Conservation (phyloP, 37 sponge, comb jelly and placozoan species). For the Crambe crambe region DNA sequence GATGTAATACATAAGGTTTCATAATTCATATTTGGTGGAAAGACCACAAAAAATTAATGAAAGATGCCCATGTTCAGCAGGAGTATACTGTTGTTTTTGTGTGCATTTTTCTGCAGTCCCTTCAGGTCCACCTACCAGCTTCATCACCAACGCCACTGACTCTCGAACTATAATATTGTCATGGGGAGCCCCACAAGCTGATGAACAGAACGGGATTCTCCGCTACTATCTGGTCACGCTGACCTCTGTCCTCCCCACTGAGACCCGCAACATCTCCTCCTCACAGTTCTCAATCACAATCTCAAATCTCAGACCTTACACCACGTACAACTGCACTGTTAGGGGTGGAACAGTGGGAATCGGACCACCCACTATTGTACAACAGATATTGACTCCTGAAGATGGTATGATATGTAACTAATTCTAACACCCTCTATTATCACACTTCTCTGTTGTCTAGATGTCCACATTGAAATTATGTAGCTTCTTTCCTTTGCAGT, state of each 20-base stretch:
- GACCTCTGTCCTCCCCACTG: neutral
- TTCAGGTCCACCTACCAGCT: constrained; percentile 15
- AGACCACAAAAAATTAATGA: too few relatives aligned
- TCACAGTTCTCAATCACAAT: neutral
- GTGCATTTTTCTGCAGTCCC: constrained; percentile 1
- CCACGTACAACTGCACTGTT: constrained; percentile 19
- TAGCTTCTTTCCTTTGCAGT: constrained; percentile 14
- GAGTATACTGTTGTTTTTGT: too few relatives aligned
- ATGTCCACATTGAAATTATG: too few relatives aligned
- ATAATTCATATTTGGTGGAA: too few relatives aligned
- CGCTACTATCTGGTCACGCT: constrained; percentile 14
- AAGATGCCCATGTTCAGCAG: too few relatives aligned
- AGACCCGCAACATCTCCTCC: constrained; percentile 7
- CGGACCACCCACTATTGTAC: constrained; percentile 6
- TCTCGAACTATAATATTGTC: constrained; percentile 3
- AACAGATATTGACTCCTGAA: neutral
- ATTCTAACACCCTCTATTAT: too few relatives aligned
- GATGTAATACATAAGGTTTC: too few relatives aligned
- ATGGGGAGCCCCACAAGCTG: constrained; percentile 28
- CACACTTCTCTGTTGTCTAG: too few relatives aligned
- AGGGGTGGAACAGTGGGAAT: neutral
- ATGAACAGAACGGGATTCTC: constrained; percentile 29
- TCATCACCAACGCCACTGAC: neutral
- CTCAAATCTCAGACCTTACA: constrained; percentile 15
- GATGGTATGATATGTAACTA: constrained; percentile 19